phyloP scores from a whole-genome alignment of 1,140 invertebrate genomes.

The Adoxophyes honmai region DNA sequence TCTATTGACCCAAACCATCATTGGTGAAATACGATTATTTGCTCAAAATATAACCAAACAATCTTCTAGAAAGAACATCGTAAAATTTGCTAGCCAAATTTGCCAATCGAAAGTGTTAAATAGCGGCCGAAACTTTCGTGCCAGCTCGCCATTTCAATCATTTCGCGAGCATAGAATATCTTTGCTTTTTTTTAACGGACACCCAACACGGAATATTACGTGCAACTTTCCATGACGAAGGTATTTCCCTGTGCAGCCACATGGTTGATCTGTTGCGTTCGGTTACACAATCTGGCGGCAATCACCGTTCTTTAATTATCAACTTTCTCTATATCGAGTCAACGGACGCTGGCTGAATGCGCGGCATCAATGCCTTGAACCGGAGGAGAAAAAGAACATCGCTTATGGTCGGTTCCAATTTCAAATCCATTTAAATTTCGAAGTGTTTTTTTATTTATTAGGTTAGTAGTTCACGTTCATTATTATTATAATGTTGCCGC shows the following conservation, averaged over 20 bases:
- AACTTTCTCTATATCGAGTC: constrained; percentile 58
- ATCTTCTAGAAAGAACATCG: neutral
- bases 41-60: too few relatives aligned
- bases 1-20: too few relatives aligned
- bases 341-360: constrained; percentile 36
- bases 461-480: neutral
- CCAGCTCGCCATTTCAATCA: neutral
- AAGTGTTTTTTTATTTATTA: neutral
- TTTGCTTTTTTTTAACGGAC: constrained; percentile 5
- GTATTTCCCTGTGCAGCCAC: constrained; percentile 36
- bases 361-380: constrained; percentile 20
- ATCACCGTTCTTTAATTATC: constrained; percentile 52
- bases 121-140: neutral
- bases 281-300: constrained; percentile 52
- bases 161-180: neutral
- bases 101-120: constrained; percentile 14
- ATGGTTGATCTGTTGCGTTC: constrained; percentile 38
- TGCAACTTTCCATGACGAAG: constrained; percentile 23
- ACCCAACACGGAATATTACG: constrained; percentile 12
- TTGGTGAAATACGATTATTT: too few relatives aligned
- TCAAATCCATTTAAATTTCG: constrained; percentile 3
- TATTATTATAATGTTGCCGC: neutral
- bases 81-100: constrained; percentile 4
- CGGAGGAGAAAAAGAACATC: neutral
- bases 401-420: constrained; percentile 4